Evolutionary conservation across 2,888 invertebrate species (phyloP), one percentile per base, ranked within the genome.

Genomic region (Theretra japonica): DNA sequence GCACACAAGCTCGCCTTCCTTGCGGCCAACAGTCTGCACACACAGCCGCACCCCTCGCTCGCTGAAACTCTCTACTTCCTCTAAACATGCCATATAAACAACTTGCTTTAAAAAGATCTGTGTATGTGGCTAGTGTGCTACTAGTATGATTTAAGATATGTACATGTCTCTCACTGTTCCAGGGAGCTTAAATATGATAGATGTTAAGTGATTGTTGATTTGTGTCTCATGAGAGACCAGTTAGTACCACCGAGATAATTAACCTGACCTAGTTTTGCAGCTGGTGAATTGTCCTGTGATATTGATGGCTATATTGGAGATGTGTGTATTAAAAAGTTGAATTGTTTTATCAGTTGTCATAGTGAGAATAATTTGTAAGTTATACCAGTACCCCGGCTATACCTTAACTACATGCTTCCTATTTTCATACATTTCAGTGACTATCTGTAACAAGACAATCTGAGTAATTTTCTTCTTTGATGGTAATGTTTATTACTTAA

Each of bases 1-100:
- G 99, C 99, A 0, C 99, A 99, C 87, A 99, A 99, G 84, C 90
- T 99, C 75, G 98, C 99, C 0, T 98, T 98, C 89, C 91, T 99
- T 6, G 97, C 97, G 0, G 97, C 97, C 0, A 98, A 98, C 86
- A 95, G 95, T 11, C 95, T 99, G 15, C 97, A 98, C 82, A 91
- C 93, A 48, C 86, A 94, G 23, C 97, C 97, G 0, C 94, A 95
- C 68, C 88, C 93, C 57, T 91, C 95, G 0, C 90, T 97, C 25
- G 95, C 95, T 68, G 96, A 95, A 25, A 92, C 96, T 0, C 89
- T 97, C 0, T 97, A 96, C 83, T 97, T 96, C 86, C 90, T 97
- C 58, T 97, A 96, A 95, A 48, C 53, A 4, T 53, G 4, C 11
- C 19, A 19, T n/a, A n/a, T 4, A 53, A 15, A 50, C 19, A n/a